Conservation (phyloP, 2,113 vertebrate genomes). For the Lota lota region DNA sequence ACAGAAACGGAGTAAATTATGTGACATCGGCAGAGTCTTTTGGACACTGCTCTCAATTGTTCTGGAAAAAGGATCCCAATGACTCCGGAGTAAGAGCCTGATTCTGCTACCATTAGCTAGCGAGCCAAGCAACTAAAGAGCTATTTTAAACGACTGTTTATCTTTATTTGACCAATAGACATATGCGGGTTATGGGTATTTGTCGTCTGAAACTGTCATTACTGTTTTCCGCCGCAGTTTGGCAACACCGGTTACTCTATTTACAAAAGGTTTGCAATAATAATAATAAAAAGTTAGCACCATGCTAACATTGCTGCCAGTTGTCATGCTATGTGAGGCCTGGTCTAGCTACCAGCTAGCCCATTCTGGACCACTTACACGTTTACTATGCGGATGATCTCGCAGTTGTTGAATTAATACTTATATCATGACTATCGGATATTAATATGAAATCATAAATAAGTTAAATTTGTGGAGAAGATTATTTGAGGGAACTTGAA, state of each 20-base stretch:
- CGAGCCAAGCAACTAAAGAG: background rate
- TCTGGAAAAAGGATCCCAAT: constrained; percentile 73
- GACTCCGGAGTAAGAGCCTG: constrained; percentile 69
- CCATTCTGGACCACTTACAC: background rate
- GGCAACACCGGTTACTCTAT: background rate
- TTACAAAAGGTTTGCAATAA: too few species aligned
- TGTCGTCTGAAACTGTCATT: too few species aligned
- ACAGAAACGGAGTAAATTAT: constrained; percentile 70
- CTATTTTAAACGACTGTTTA: background rate
- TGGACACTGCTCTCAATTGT: constrained; percentile 70
- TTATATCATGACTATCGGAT: too few species aligned
- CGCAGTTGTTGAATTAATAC: too few species aligned
- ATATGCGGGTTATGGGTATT: too few species aligned
- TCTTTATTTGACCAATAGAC: too few species aligned
- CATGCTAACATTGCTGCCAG: constrained; percentile 23
- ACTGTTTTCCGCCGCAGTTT: too few species aligned
- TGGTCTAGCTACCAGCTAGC: constrained; percentile 39
- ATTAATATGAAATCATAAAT: too few species aligned
- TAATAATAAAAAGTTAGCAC: constrained; percentile 19
- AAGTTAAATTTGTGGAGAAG: too few species aligned
- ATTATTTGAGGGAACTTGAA: too few species aligned
- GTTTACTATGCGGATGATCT: too few species aligned
- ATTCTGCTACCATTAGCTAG: constrained; percentile 34
- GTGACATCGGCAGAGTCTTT: constrained; percentile 69
- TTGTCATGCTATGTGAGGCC: constrained; percentile 57